Conservation (phyloP, 2,797 vertebrate species). For the Paramormyrops hopkinsi region DNA sequence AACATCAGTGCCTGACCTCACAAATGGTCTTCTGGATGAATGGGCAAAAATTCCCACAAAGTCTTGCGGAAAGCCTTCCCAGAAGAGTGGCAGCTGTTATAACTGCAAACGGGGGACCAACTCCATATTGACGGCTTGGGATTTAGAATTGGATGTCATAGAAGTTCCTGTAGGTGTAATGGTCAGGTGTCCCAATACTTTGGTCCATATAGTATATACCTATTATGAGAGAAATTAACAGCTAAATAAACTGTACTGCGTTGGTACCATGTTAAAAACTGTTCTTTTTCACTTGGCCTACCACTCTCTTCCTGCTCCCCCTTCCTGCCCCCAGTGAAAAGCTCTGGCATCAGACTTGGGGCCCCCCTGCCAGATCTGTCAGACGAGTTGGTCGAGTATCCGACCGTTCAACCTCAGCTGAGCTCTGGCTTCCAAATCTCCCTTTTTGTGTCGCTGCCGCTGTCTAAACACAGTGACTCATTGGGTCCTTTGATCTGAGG, state of each 20-base stretch:
- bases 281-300: background rate
- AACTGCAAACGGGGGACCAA: background rate
- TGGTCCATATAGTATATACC: background rate
- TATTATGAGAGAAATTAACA: background rate
- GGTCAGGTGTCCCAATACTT: background rate
- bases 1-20: background rate
- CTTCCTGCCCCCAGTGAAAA: background rate
- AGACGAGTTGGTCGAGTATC: background rate
- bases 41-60: background rate
- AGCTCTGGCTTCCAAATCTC: background rate
- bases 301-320: background rate
- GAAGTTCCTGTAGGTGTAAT: background rate
- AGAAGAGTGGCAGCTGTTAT: background rate
- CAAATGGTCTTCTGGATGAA: background rate
- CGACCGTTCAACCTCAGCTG: background rate
- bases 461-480: background rate
- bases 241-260: background rate
- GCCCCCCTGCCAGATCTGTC: background rate
- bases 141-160: background rate
- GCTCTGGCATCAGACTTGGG: background rate
- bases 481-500: background rate
- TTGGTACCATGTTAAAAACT: background rate
- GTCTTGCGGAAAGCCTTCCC: background rate
- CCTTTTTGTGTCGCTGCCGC: background rate
- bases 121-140: background rate